Conservation (phyloP, 2,113 vertebrate species). For the Oryzias woworae region DNA sequence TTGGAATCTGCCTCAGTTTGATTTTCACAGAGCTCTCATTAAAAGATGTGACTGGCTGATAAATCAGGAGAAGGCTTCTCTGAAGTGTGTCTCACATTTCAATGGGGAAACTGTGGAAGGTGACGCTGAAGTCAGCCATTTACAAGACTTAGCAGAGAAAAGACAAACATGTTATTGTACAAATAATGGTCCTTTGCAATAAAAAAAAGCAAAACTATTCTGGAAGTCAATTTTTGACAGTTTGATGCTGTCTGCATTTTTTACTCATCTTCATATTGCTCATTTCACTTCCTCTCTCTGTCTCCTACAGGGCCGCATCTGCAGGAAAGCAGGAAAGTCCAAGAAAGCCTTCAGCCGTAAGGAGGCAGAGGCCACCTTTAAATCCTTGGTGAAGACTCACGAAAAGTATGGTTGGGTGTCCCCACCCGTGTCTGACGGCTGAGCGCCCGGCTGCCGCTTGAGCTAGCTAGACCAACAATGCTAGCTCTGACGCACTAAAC, state of each 20-base stretch:
- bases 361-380: conserved; percentile 98
- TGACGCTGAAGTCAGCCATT: too few species aligned
- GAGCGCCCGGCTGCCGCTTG: conserved; percentile 58
- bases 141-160: too few species aligned
- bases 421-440: conserved; percentile 96
- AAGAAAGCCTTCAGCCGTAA: conserved; percentile 99
- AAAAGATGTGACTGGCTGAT: too few species aligned
- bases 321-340: conserved; percentile 97
- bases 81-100: too few species aligned
- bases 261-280: neutral
- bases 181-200: too few species aligned
- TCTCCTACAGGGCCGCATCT: conserved; percentile 90
- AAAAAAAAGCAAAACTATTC: too few species aligned
- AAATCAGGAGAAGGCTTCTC: too few species aligned
- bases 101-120: too few species aligned
- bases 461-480: conserved; percentile 54
- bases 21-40: too few species aligned
- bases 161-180: too few species aligned
- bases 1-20: too few species aligned
- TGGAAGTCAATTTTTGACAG: too few species aligned
- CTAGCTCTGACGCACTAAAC: conserved; percentile 63
- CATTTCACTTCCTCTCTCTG: neutral
- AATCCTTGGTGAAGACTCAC: conserved; percentile 99
- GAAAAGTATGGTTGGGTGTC: conserved; percentile 99
- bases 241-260: neutral